Evolutionary conservation across 2,888 invertebrate genomes (phyloP).

Genomic region (Heterodera filipjevi): DNA sequence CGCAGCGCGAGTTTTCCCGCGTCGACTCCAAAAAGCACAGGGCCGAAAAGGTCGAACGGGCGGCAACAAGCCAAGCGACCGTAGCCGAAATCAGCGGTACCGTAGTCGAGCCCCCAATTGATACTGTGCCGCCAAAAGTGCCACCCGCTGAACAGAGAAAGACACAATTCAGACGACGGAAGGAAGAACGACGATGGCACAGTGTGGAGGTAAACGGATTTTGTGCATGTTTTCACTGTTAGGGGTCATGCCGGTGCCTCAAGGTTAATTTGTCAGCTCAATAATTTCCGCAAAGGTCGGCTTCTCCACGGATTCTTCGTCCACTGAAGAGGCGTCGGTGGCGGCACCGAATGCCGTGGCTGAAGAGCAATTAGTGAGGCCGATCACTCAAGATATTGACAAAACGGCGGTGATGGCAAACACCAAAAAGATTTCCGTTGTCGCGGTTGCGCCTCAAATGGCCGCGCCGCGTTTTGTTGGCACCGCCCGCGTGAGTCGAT

Average conservation of each 20-base stretch:
- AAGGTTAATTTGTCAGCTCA: too few species aligned
- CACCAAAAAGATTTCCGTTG: background rate
- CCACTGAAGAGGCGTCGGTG: slow-evolving; percentile 27
- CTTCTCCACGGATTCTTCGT: slow-evolving; percentile 53
- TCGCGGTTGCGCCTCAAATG: slow-evolving; percentile 10
- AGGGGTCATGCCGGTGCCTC: too few species aligned
- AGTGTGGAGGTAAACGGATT: slow-evolving; percentile 54
- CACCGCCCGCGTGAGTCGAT: slow-evolving; percentile 33
- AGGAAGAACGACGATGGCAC: slow-evolving; percentile 53
- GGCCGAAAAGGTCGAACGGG: slow-evolving; percentile 6
- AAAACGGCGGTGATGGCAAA: background rate
- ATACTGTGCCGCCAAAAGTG: slow-evolving; percentile 40
- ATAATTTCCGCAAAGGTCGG: slow-evolving; percentile 46
- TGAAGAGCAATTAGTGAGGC: background rate
- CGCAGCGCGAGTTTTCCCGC: background rate
- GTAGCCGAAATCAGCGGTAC: slow-evolving; percentile 30
- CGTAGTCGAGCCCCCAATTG: slow-evolving; percentile 40
- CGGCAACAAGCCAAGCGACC: slow-evolving; percentile 5
- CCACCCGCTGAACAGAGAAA: background rate
- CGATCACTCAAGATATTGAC: background rate
- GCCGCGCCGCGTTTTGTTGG: slow-evolving; percentile 27
- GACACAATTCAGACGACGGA: slow-evolving; percentile 3
- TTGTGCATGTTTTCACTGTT: too few species aligned
- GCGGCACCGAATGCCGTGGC: background rate
- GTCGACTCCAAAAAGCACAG: slow-evolving; percentile 11